A percentile compares a stretch with the other conserved stretches of the same genome.
phyloP scores from a whole-genome alignment of 35 echinoderm and acorn worm genomes.

The Heliocidaris tuberculata region DNA sequence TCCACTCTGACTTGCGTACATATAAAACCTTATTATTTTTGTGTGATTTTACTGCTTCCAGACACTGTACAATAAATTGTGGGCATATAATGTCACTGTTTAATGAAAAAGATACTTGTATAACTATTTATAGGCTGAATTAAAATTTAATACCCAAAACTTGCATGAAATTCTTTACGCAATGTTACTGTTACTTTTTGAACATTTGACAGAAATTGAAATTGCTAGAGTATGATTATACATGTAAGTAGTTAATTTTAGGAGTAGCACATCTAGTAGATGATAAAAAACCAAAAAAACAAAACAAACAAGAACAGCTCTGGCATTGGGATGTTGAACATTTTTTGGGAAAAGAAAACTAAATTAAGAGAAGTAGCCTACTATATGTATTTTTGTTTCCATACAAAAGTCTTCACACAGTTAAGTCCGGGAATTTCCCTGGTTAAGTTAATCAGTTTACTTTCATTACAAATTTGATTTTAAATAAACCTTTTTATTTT shows the following conservation, averaged over 20 bases:
- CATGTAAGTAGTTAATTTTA: no score
- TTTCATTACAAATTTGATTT: background rate
- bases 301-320: background rate
- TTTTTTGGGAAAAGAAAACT: background rate
- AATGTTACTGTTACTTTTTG: background rate
- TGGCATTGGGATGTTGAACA: background rate
- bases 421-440: background rate
- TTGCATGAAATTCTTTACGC: background rate
- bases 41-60: conserved; percentile 9
- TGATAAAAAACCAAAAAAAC: no score
- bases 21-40: background rate
- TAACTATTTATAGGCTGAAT: background rate
- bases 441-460: background rate
- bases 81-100: background rate
- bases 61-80: background rate
- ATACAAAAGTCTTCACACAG: background rate
- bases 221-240: no score
- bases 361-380: background rate
- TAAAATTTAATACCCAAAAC: background rate
- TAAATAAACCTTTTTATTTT: no score
- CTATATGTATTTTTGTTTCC: background rate
- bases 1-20: background rate
- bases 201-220: no score
- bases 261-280: no score
- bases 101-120: background rate